A percentile compares a stretch with the other conserved stretches of the same genome.
Evolutionary conservation across 1,140 invertebrate species (phyloP).

Genomic region (Sogatella furcifera): DNA sequence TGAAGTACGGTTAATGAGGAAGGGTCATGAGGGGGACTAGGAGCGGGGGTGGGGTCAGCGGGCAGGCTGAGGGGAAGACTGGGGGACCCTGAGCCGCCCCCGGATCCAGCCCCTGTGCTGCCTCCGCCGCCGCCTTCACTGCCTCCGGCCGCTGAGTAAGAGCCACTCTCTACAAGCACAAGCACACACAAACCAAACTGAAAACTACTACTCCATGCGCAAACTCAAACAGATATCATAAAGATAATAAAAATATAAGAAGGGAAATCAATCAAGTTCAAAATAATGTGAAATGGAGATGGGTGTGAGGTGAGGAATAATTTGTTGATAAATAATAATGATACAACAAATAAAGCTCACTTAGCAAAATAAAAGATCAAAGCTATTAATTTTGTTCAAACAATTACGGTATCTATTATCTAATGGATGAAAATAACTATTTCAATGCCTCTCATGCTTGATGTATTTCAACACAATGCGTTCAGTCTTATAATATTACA

Average conservation of each 20-base stretch:
- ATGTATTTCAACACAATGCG: no score
- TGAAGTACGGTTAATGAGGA: constrained; percentile 35
- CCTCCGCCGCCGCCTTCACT: constrained; percentile 25
- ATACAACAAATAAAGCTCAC: no score
- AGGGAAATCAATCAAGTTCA: no score
- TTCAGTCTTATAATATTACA: no score
- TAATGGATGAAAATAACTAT: no score
- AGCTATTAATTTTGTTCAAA: no score
- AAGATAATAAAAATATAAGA: neutral
- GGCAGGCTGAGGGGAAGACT: constrained; percentile 41
- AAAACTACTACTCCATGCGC: constrained; percentile 16
- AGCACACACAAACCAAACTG: constrained; percentile 23
- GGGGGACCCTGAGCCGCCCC: constrained; percentile 32
- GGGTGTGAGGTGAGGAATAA: no score
- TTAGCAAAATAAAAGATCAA: no score
- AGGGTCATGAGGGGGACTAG: constrained; percentile 25
- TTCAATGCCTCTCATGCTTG: no score
- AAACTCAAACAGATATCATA: constrained; percentile 8
- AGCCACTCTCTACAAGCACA: constrained; percentile 16
- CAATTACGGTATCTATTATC: no score
- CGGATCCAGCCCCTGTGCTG: constrained; percentile 28
- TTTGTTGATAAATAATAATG: no score
- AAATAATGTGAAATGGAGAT: no score
- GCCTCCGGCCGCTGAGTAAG: constrained; percentile 5
- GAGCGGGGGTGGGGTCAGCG: constrained; percentile 38